Conservation (phyloP, 2,113 vertebrate genomes). For the Apteryx owenii region DNA sequence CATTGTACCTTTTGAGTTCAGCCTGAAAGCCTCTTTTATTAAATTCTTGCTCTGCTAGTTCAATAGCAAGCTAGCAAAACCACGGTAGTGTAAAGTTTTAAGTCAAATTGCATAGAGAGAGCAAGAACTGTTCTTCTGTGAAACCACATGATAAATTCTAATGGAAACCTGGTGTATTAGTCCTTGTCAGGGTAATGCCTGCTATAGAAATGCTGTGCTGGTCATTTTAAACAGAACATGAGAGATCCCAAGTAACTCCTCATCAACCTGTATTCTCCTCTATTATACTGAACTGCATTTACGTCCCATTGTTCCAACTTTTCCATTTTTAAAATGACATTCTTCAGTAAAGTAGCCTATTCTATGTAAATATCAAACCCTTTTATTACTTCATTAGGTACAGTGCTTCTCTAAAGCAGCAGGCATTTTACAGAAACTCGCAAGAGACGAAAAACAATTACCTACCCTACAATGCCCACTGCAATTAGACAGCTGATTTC, state of each 20-base stretch:
- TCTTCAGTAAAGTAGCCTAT: background rate
- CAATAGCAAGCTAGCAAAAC: background rate
- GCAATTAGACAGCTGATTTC: background rate
- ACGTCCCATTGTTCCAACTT: background rate
- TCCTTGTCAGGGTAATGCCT: background rate
- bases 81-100: background rate
- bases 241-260: background rate
- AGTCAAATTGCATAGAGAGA: background rate
- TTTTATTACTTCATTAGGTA: background rate
- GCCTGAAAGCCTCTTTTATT: constrained; percentile 14
- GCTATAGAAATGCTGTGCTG: constrained; percentile 6
- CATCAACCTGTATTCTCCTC: background rate
- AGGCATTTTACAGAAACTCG: background rate
- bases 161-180: background rate
- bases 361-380: background rate
- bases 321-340: background rate
- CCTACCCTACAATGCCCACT: background rate
- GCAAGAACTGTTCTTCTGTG: constrained; percentile 15
- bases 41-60: constrained; percentile 7
- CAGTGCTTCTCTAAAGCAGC: background rate
- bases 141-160: constrained; percentile 33
- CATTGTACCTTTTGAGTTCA: constrained; percentile 2
- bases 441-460: background rate
- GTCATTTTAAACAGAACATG: background rate
- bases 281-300: background rate